A percentile compares a stretch with the other conserved stretches of the same genome.
These are phyloP conservation scores for Luehdorfia chinensis DNA, from an alignment of 1,140 invertebrate species.

Conservation along the genomic window DNA sequence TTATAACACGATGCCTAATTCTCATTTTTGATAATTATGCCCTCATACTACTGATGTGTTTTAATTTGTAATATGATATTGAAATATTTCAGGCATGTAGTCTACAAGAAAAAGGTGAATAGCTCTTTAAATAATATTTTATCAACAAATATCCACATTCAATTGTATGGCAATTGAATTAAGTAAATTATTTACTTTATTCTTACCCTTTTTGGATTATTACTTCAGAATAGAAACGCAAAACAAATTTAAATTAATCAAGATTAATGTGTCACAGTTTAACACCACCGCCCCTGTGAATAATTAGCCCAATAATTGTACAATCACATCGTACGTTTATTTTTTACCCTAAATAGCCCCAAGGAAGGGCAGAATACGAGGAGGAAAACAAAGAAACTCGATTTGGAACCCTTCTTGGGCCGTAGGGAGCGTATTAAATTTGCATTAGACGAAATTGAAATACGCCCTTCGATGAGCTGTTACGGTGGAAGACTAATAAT, in stretches of 20 bases:
- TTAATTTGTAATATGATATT: too few species aligned
- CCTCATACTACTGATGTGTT: too few species aligned
- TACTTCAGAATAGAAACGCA: too few species aligned
- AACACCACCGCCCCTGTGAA: conserved; percentile 41
- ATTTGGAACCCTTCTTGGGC: conserved; percentile 51
- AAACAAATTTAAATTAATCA: conserved; percentile 56
- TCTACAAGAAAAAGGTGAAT: too few species aligned
- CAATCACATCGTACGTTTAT: conserved; percentile 31
- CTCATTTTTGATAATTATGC: too few species aligned
- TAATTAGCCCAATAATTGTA: conserved; percentile 46
- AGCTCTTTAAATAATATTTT: too few species aligned
- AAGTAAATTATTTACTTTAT: too few species aligned
- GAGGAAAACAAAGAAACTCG: conserved; percentile 66
- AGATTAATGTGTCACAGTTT: conserved; percentile 61
- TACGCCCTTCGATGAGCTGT: conserved; percentile 65
- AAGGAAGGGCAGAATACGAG: conserved; percentile 30
- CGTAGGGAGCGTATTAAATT: conserved; percentile 70
- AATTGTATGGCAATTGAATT: too few species aligned
- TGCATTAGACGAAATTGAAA: conserved; percentile 75
- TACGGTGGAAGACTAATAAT: conserved; percentile 68
- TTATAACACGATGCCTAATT: too few species aligned
- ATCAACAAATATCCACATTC: too few species aligned
- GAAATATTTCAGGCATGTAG: too few species aligned
- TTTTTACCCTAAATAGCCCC: conserved; percentile 38
- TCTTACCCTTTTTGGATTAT: too few species aligned